Evolutionary conservation across 2,113 vertebrate species (phyloP).

Genomic region (Cyprinus carpio): DNA sequence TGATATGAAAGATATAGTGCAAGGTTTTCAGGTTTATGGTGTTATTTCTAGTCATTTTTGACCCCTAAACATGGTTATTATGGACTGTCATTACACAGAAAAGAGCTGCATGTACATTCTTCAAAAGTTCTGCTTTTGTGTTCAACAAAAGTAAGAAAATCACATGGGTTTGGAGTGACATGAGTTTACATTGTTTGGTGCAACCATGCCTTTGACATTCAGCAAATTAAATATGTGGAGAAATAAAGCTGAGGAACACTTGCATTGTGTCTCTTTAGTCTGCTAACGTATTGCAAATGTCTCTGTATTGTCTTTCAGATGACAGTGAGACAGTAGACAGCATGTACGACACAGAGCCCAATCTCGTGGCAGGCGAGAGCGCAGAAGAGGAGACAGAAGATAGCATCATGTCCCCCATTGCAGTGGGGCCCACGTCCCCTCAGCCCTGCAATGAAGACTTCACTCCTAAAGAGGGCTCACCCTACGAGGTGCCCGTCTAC

Average conservation of each 20-base stretch:
- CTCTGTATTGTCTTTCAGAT: conserved; percentile 73
- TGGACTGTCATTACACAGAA: not conserved
- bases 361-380: conserved; percentile 85
- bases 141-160: not conserved
- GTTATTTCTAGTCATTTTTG: not conserved
- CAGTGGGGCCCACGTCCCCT: conserved; percentile 84
- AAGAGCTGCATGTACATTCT: not conserved
- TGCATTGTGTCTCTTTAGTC: not conserved
- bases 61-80: not conserved
- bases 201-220: not conserved
- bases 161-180: not conserved
- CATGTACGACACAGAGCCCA: conserved; percentile 92
- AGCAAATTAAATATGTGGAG: not conserved
- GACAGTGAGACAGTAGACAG: conserved; percentile 90
- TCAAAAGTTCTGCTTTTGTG: not conserved
- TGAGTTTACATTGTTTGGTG: not conserved
- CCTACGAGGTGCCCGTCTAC: conserved; percentile 97
- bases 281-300: not conserved
- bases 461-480: conserved; percentile 98
- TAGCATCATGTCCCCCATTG: conserved; percentile 91
- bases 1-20: not conserved
- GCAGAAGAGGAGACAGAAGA: conserved; percentile 93
- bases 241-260: not conserved
- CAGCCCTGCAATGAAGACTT: conserved; percentile 93
- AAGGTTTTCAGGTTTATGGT: not conserved